Percentiles rank a stretch among this genome's conserved stretches.
These are phyloP conservation scores for Accipiter cooperii DNA, from an alignment of 2,113 vertebrate species.

Conservation along the genomic window DNA sequence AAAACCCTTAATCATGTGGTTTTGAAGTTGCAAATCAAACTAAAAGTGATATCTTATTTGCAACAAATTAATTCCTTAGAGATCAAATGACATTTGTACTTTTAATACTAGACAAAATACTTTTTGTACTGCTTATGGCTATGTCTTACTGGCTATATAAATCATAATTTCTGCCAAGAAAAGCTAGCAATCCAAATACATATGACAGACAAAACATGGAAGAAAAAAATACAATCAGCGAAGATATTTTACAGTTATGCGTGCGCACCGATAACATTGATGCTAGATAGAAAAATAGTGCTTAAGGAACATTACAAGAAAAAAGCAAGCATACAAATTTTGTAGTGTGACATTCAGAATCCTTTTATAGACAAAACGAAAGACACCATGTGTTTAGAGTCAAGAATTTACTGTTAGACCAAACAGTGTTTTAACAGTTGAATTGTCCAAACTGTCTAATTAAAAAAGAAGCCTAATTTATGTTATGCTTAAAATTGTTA, in stretches of 20 bases:
- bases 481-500: not conserved
- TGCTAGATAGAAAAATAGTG: not conserved
- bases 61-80: not conserved
- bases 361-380: not conserved
- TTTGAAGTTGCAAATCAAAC: not conserved
- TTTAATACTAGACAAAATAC: not conserved
- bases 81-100: not conserved
- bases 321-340: not conserved
- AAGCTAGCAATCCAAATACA: not conserved
- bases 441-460: not conserved
- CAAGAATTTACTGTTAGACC: not conserved
- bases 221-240: not conserved
- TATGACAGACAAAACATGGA: not conserved
- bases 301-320: not conserved
- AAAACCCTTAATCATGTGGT: not conserved
- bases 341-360: not conserved
- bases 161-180: not conserved
- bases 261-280: not conserved
- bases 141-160: not conserved
- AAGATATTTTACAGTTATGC: not conserved
- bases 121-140: not conserved
- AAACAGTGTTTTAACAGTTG: not conserved
- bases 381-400: not conserved
- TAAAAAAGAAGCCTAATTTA: not conserved
- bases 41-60: not conserved